Evolutionary conservation across 2,888 invertebrate genomes (phyloP).

Genomic region (Heliconius ethilla): DNA sequence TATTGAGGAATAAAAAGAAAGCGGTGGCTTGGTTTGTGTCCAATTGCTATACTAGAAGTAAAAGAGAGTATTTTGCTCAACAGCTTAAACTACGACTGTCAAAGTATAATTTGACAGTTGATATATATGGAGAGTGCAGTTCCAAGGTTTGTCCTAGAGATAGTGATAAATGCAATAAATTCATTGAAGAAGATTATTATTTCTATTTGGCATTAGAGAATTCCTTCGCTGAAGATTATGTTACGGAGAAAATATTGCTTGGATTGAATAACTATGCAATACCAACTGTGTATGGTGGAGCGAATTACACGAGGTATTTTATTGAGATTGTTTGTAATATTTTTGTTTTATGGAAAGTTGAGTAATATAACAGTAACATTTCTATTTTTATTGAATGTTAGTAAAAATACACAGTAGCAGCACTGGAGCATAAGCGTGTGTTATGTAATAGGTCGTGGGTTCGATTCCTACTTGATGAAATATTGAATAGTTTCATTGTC

Average conservation of each 20-base stretch:
- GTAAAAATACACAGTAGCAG: not conserved
- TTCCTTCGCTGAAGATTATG: conserved; percentile 63
- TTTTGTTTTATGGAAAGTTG: conserved; percentile 4
- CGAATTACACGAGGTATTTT: conserved; percentile 65
- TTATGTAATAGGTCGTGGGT: no score
- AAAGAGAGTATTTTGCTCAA: conserved; percentile 49
- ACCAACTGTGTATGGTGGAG: conserved; percentile 66
- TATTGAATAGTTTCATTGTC: no score
- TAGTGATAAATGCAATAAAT: conserved; percentile 52
- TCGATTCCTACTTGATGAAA: no score
- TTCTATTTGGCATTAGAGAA: conserved; percentile 71
- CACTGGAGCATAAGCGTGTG: no score
- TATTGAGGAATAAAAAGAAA: conserved; percentile 49
- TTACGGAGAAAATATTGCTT: conserved; percentile 63
- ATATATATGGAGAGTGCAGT: conserved; percentile 57
- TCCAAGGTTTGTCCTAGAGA: conserved; percentile 47
- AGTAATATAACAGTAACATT: not conserved
- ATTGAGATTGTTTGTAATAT: conserved; percentile 9
- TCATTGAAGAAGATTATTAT: conserved; percentile 56
- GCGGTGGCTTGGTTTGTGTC: conserved; percentile 65
- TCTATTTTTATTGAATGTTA: not conserved
- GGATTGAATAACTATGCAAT: conserved; percentile 58
- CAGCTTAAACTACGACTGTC: conserved; percentile 52
- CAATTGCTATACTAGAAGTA: conserved; percentile 55
- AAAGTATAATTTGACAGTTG: conserved; percentile 54